Conservation (phyloP, 2,888 invertebrate species). For the Pseudolycoriella hygida region DNA sequence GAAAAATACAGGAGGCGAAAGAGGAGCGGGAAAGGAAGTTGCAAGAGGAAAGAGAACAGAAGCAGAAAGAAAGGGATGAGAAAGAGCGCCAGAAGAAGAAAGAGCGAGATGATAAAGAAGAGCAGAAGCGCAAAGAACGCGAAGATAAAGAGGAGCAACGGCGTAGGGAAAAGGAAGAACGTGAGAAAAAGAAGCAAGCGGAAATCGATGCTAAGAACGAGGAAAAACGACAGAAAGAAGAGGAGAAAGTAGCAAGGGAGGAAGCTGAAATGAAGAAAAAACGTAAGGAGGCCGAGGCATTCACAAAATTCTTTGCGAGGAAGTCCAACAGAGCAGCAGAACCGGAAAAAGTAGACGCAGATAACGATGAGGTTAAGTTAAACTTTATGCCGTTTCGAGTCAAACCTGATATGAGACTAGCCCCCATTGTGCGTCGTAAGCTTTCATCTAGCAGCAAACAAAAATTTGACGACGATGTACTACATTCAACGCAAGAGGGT, state of each 20-base stretch:
- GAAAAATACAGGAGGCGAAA: conserved; percentile 30
- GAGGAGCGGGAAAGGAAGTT: conserved; percentile 32
- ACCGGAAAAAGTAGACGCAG: conserved; percentile 22
- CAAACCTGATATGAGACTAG: conserved; percentile 77
- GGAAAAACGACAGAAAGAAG: conserved; percentile 26
- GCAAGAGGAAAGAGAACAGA: conserved; percentile 34
- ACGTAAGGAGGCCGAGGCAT: conserved; percentile 60
- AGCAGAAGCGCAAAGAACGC: conserved; percentile 28
- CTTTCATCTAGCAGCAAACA: conserved; percentile 35
- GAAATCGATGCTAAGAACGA: conserved; percentile 21
- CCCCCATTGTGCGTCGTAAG: conserved; percentile 44
- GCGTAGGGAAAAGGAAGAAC: conserved; percentile 25
- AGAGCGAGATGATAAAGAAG: conserved; percentile 31
- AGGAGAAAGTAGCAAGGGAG: conserved; percentile 38
- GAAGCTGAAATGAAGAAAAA: conserved; percentile 57
- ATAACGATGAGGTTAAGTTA: conserved; percentile 15
- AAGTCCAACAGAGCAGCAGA: conserved; percentile 14
- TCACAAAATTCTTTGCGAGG: conserved; percentile 65
- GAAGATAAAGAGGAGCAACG: conserved; percentile 20
- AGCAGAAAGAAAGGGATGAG: conserved; percentile 34
- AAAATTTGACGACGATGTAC: conserved; percentile 30
- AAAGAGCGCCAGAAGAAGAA: conserved; percentile 29
- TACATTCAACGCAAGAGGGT: background rate
- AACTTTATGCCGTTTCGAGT: conserved; percentile 52
- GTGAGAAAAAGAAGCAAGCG: conserved; percentile 20